Evolutionary conservation across 1,140 invertebrate species (phyloP).

Genomic region (Neotoxoptera formosana): DNA sequence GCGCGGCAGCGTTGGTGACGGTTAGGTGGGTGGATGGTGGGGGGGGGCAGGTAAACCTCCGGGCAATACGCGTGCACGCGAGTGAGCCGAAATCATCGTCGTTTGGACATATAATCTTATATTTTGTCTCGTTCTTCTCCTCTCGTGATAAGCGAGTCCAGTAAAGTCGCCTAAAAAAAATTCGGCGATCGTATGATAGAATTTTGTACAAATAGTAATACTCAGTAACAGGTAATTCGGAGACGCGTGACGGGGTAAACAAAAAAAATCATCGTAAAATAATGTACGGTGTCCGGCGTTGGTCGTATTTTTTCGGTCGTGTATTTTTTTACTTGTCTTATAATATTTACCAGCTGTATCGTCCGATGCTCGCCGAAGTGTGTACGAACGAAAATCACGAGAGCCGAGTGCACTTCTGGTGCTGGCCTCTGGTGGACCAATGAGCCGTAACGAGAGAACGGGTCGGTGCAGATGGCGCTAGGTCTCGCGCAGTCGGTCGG

Average conservation of each 20-base stretch:
- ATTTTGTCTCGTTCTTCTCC: not conserved
- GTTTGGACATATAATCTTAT: not conserved
- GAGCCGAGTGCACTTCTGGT: not conserved
- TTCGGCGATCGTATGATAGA: not conserved
- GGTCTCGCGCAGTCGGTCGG: not conserved
- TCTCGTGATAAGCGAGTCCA: too few species aligned
- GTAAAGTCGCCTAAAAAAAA: not conserved
- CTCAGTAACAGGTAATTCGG: not conserved
- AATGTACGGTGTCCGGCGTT: not conserved
- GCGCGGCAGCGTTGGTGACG: not conserved
- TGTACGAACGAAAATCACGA: too few species aligned
- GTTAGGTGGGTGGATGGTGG: too few species aligned
- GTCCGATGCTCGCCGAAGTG: too few species aligned
- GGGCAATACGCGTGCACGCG: not conserved
- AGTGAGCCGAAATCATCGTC: not conserved
- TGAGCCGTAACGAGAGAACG: accelerated
- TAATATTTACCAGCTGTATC: too few species aligned
- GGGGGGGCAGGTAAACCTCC: not conserved
- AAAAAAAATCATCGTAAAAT: not conserved
- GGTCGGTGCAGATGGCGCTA: conserved; percentile 25
- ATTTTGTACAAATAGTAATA: not conserved
- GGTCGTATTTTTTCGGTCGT: not conserved
- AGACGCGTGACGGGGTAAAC: not conserved
- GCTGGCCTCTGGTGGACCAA: conserved; percentile 4
- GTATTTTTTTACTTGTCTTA: not conserved